Evolutionary conservation across 2,888 invertebrate species (phyloP), one percentile per base, ranked within the genome.

Genomic region (Sympetrum striolatum): DNA sequence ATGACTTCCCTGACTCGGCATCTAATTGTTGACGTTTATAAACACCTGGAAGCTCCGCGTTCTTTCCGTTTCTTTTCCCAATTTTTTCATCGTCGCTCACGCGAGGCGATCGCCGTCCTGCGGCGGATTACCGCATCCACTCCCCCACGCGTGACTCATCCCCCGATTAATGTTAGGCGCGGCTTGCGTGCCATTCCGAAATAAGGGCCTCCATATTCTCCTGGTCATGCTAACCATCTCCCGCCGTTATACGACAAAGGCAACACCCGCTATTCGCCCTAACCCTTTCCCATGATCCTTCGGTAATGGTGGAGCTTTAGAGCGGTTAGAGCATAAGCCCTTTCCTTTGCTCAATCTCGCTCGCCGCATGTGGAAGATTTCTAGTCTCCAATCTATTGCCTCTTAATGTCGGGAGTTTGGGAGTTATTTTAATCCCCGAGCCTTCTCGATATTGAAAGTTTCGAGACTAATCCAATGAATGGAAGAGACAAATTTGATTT

Each of bases 131-230:
- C 86, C 86, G 86, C 86, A 86, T 86, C 64, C 86, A 3, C 86
- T 60, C 60, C 86, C 37, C 58, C 58, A 53, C 86, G 60, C 60
- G 86, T 86, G 86, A 86, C 60, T 86, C 86, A 86, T 86, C 60
- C 60, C 60, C 86, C 86, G 86, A 86, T 86, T 86, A 86, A 86
- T 37, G 58, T 58, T 25, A 82, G 82, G 82, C 31, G 73, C 73
- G 25, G 73, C 73, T 73, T 31, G 73, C 73, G 73, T 73, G 73
- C 73, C 12, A 31, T 31, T 73, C 73, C 73, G 73, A 73, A 73
- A 73, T 73, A 73, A 73, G 25, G 25, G 25, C 31, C 73, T 25
- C 73, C 73, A 73, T 73, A 73, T 31, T 73, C 73, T 8, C 73
- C 73, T 64, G 25, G 73, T 31, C 73, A n/a, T 73, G 25, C 73